Evolutionary conservation across 2,797 vertebrate genomes (phyloP), one percentile per base, ranked within the genome.

Genomic region (Rhinella marina): DNA sequence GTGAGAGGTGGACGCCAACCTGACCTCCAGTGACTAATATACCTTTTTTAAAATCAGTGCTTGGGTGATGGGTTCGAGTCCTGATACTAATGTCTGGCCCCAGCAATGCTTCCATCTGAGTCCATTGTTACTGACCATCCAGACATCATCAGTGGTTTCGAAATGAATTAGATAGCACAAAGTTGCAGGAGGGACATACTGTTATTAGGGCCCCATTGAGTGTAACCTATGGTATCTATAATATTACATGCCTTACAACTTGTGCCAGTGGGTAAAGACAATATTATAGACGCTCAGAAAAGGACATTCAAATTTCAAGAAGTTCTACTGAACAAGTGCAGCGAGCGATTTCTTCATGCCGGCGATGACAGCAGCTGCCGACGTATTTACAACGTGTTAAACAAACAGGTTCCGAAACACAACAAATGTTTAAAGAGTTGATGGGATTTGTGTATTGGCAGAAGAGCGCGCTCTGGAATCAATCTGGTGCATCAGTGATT

Each of bases 371-470:
- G 50, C 66, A 41, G 29, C 27, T 50, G 48, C 59, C 14, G 85
- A 81, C 64, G 57, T 81, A 77, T 78, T 77, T 78, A 64, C 48
- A 77, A 66, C 14, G 50, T 68, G 85, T 56, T 56, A 80, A 68
- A 80, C 68, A 86, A 86, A 70, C 76, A 79, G 68, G 54, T 21
- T 68, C 48, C 27, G 85, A 78, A 57, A 82, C 19, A 57, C 64
- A 61, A 72, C 59, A 61, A 81, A 75, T 81, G 77, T 73, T 81
- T 25, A 66, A 52, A 59, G 52, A 27, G 50, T n/a, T 41, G 56
- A 59, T 81, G 6, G 32, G 79, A 81, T 81, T 81, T 87, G 64
- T 75, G 32, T 59, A 50, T 73, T 87, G 64, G 86, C 78, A 73
- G 50, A 50, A 14, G 0, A 32, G 12, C 1, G 72, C 29, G 52